A percentile compares a stretch with the other conserved stretches of the same genome.
phyloP scores from a whole-genome alignment of 2,888 invertebrate species.

The Dicycla oo region DNA sequence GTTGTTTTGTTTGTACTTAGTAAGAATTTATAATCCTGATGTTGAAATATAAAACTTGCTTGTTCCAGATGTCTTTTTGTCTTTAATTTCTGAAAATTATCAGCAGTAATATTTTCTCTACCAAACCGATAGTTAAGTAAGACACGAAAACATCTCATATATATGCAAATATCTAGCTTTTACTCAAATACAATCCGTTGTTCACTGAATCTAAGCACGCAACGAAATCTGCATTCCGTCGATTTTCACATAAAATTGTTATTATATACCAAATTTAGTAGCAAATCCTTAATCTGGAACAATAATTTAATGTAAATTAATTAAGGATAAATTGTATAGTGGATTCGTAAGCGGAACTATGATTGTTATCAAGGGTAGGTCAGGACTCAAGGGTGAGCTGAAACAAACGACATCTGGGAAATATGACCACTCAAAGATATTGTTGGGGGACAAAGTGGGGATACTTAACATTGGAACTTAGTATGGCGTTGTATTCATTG shows the following conservation, averaged over 20 bases:
- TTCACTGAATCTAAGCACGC: constrained; percentile 50
- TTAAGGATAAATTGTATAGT: constrained; percentile 42
- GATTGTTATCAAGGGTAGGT: constrained; percentile 51
- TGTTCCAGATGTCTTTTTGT: background rate
- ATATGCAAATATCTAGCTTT: constrained; percentile 51
- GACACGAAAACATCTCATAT: constrained; percentile 51
- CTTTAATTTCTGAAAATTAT: constrained; percentile 15
- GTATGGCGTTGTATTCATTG: constrained; percentile 48
- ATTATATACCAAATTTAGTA: constrained; percentile 32
- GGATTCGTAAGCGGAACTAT: constrained; percentile 22
- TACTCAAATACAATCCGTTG: constrained; percentile 37
- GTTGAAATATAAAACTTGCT: background rate
- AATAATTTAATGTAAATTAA: constrained; percentile 52
- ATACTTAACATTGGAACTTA: constrained; percentile 31
- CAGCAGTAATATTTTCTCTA: constrained; percentile 13
- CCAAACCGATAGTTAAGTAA: constrained; percentile 18
- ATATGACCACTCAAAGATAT: constrained; percentile 57
- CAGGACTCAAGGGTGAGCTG: constrained; percentile 36
- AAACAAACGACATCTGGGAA: constrained; percentile 46
- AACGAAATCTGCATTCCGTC: constrained; percentile 51
- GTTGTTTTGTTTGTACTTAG: constrained; percentile 2
- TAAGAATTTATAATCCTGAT: background rate
- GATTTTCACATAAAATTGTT: constrained; percentile 48
- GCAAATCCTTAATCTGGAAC: constrained; percentile 20
- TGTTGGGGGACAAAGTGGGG: constrained; percentile 46